Evolutionary conservation across 2,888 invertebrate species (phyloP).

Genomic region (Mythimna vitellina): DNA sequence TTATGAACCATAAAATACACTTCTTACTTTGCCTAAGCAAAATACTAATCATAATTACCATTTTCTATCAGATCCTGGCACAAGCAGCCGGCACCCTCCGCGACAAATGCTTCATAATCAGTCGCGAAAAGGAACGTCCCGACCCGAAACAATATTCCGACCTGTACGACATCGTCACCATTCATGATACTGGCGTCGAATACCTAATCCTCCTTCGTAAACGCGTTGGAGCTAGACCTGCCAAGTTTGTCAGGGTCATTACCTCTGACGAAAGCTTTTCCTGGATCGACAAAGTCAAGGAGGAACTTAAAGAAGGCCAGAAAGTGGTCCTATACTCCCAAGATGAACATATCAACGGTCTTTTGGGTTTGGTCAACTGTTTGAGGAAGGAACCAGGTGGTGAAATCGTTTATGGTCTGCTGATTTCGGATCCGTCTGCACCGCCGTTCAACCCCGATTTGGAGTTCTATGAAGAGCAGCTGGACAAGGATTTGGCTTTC

Average conservation of each 20-base stretch:
- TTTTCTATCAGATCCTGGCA: slow-evolving; percentile 78
- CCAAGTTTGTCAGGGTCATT: slow-evolving; percentile 85
- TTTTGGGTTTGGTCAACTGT: slow-evolving; percentile 97
- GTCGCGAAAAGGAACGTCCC: slow-evolving; percentile 90
- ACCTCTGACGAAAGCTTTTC: slow-evolving; percentile 81
- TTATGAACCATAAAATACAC: neutral
- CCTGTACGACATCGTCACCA: slow-evolving; percentile 86
- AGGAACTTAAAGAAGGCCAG: slow-evolving; percentile 82
- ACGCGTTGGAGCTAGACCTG: slow-evolving; percentile 82
- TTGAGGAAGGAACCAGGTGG: slow-evolving; percentile 95
- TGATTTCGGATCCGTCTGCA: slow-evolving; percentile 92
- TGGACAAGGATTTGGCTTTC: slow-evolving; percentile 93
- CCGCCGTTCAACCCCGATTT: slow-evolving; percentile 92
- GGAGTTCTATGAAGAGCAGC: slow-evolving; percentile 92
- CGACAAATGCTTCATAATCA: slow-evolving; percentile 91
- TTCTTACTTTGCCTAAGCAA: neutral
- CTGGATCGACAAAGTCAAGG: slow-evolving; percentile 89
- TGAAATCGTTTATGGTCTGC: slow-evolving; percentile 91
- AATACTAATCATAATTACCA: neutral
- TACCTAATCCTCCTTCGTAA: slow-evolving; percentile 90
- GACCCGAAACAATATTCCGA: slow-evolving; percentile 82
- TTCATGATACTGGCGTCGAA: slow-evolving; percentile 87
- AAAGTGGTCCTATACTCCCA: slow-evolving; percentile 92
- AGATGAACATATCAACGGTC: slow-evolving; percentile 93
- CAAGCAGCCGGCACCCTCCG: slow-evolving; percentile 86